A percentile compares a stretch with the other conserved stretches of the same genome.
Evolutionary conservation across 2,888 invertebrate genomes (phyloP).

Genomic region (Tetropium fuscum): DNA sequence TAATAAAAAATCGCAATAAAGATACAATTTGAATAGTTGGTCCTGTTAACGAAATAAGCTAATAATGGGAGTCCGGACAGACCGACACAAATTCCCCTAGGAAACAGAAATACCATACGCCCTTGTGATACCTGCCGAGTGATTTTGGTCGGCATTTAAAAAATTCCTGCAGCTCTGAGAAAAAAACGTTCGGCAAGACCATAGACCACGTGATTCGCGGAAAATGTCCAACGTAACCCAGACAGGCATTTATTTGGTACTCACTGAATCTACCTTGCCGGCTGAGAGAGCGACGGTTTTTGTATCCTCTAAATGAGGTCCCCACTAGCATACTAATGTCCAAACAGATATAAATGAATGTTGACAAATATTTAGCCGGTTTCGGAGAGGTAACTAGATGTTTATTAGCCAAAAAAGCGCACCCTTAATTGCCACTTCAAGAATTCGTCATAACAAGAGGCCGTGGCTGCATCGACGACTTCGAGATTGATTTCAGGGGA

Average conservation of each 20-base stretch:
- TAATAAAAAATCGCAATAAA: no score
- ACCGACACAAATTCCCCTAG: no score
- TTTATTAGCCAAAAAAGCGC: conserved; percentile 49
- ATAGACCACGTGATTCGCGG: conserved; percentile 57
- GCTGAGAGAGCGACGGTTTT: conserved; percentile 42
- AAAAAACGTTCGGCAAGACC: conserved; percentile 48
- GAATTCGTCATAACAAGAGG: conserved; percentile 48
- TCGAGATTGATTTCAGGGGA: background rate
- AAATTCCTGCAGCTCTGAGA: conserved; percentile 42
- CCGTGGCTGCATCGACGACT: background rate
- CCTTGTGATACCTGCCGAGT: conserved; percentile 11
- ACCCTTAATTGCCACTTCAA: conserved; percentile 47
- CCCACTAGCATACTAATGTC: conserved; percentile 56
- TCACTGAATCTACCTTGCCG: conserved; percentile 35
- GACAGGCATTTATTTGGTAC: conserved; percentile 53
- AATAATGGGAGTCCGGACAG: no score
- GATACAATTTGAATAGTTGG: no score
- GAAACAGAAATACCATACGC: conserved; percentile 7
- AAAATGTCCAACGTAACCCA: conserved; percentile 52
- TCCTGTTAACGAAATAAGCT: no score
- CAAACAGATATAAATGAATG: conserved; percentile 49
- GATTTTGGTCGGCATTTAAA: conserved; percentile 40
- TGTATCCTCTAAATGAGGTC: conserved; percentile 48
- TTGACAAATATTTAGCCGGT: conserved; percentile 57
- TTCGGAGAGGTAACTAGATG: conserved; percentile 50